phyloP scores from a whole-genome alignment of 2,113 vertebrate genomes.

The Macaca nemestrina region DNA sequence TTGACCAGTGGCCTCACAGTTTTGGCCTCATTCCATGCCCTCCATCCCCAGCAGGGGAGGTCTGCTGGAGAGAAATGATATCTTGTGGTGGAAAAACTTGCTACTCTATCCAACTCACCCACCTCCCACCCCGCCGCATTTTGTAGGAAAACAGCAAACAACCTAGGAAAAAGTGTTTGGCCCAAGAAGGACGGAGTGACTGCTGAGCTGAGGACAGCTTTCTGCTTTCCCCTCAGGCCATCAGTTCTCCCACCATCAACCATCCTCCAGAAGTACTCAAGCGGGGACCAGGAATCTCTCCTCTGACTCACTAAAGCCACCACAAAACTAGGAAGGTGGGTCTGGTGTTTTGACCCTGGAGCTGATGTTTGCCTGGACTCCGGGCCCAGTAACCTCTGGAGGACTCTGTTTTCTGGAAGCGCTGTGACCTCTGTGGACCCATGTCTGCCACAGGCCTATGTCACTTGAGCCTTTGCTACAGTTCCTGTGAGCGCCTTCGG shows the following conservation, averaged over 20 bases:
- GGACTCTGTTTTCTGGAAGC: not conserved
- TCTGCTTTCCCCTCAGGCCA: constrained; percentile 35
- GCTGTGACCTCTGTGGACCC: not conserved
- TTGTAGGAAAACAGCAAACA: constrained; percentile 30
- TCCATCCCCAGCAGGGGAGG: not conserved
- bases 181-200: not conserved
- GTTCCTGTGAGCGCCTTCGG: not conserved
- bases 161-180: not conserved
- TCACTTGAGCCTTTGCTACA: not conserved
- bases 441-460: not conserved
- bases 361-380: not conserved
- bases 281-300: not conserved
- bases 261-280: constrained; percentile 13
- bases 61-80: not conserved
- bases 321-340: not conserved
- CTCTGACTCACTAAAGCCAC: not conserved
- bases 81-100: not conserved
- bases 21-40: not conserved
- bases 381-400: not conserved
- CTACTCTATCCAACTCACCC: not conserved
- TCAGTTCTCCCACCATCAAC: not conserved
- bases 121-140: not conserved
- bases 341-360: not conserved
- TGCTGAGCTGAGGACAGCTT: constrained; percentile 1
- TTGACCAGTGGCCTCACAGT: not conserved